These are phyloP conservation scores for Takifugu rubripes DNA, from an alignment of 2,797 vertebrate species.

Conservation along the genomic window DNA sequence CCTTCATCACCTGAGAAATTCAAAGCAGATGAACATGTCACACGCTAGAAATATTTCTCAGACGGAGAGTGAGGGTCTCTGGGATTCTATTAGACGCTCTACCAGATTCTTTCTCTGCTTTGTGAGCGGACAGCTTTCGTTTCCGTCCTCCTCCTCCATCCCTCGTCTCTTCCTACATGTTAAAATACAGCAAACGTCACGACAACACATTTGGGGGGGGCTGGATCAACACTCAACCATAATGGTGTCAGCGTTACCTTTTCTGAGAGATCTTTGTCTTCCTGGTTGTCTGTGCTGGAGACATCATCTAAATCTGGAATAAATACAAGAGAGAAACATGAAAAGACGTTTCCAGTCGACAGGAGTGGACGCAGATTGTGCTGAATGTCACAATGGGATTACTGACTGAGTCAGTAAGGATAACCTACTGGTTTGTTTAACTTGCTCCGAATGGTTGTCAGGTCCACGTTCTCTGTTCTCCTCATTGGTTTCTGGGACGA, in stretches of 20 bases:
- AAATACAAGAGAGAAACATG: background rate
- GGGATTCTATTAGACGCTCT: background rate
- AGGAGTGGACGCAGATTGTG: background rate
- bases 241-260: conserved; percentile 40
- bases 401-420: too few species aligned
- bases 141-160: conserved; percentile 56
- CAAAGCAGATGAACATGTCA: too few species aligned
- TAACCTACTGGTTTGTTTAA: conserved; percentile 44
- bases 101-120: conserved; percentile 50
- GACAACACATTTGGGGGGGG: background rate
- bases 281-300: conserved; percentile 62
- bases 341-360: background rate
- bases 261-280: conserved; percentile 62
- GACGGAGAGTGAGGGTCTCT: background rate
- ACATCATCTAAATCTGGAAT: conserved; percentile 48
- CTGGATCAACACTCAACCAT: too few species aligned
- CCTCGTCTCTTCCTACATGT: conserved; percentile 60
- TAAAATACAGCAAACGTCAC: conserved; percentile 2
- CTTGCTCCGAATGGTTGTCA: conserved; percentile 32
- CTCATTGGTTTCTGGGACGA: conserved; percentile 15
- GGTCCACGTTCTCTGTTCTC: conserved; percentile 23
- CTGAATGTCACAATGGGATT: too few species aligned
- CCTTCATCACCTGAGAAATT: conserved; percentile 40
- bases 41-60: too few species aligned
- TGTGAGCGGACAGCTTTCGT: conserved; percentile 50